Evolutionary conservation across 2,113 vertebrate genomes (phyloP), one percentile per base, ranked within the genome.

Genomic region (Eurystomus gularis): DNA sequence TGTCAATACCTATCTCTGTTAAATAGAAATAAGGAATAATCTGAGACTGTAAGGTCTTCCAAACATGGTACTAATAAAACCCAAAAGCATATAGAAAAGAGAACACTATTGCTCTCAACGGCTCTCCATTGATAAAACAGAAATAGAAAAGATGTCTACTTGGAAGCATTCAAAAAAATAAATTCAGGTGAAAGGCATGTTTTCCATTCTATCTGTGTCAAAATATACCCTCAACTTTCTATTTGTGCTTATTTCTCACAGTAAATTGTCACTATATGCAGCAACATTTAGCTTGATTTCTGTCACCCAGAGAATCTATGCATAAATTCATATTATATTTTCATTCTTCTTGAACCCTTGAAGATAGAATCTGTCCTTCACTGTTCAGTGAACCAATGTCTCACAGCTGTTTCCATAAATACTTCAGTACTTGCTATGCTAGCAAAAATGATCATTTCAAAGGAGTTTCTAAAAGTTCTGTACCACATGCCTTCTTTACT

Each of bases 241-340:
- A 71, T 78, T 94, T 7, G 3, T 88, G 37, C 11, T 81, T 91
- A 84, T 58, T 72, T 97, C 57, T 85, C 42, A 23, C 31, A 58
- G 39, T 28, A 86, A 88, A 61, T 42, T 88, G 49, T 90, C 90
- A 61, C 25, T 68, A 8, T 25, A 76, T 57, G 69, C 75, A 21
- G 61, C 62, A 81, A 85, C 2, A 21, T 58, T 58, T 91, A 39
- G 31, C 91, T 83, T 96, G 70, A 96, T 93, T 95, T 71, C 60
- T 71, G 39, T 87, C 72, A 81, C 52, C 29, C 73, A 89, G 60
- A 82, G 70, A 95, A 76, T 82, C 62, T 92, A 37, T 76, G 39
- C 66, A 89, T 82, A 89, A 87, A 82, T 91, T 92, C 24, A 24
- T 71, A 44, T 35, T 69, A 24, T 49, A 76, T 39, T 80, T 92